Evolutionary conservation across 1,140 invertebrate species (phyloP), one percentile per base, ranked within the genome.

Genomic region (Belonocnema kinseyi): DNA sequence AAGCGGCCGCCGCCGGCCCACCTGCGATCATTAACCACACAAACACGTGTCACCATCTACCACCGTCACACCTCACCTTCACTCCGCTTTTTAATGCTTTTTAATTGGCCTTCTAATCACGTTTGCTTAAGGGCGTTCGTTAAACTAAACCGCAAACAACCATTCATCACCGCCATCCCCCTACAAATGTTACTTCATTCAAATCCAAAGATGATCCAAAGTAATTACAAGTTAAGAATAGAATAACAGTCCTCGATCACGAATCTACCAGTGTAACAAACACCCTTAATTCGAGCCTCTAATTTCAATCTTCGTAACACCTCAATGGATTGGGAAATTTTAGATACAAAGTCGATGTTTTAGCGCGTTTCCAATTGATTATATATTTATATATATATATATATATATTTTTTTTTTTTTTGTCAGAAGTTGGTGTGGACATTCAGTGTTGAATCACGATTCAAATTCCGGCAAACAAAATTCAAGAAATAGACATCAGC

Each of bases 21-120:
- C 90, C 89, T 91, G 90, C 87, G 90, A 90, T 90, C 85, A 90
- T 91, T 88, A 90, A 90, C 86, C 88, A 91, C 85, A 90, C 88
- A 90, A 88, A 87, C 90, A 85, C 85, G 87, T 90, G 85, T 90
- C 86, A 89, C 87, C 86, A 86, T 88, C 83, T 84, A 89, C 83
- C 83, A 85, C 85, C 85, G 82, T 85, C 81, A 75, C 83, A 85
- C 73, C 73, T 87, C 85, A 86, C 79, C 81, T 85, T 84, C 82
- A 73, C 80, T 84, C 76, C 74, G 54, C 61, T 83, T 78, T 83
- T 76, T n/a, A n/a, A 76, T 77, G 81, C 66, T 80, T 80, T 81
- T 81, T 16, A 61, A 53, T 76, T 50, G 75, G 58, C 12, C 73
- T 73, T 70, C 21, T 76, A 61, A 51, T 13, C 56, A 61, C 56